Evolutionary conservation across 2,888 invertebrate species (phyloP).

Genomic region (Pyrocoelia pectoralis): DNA sequence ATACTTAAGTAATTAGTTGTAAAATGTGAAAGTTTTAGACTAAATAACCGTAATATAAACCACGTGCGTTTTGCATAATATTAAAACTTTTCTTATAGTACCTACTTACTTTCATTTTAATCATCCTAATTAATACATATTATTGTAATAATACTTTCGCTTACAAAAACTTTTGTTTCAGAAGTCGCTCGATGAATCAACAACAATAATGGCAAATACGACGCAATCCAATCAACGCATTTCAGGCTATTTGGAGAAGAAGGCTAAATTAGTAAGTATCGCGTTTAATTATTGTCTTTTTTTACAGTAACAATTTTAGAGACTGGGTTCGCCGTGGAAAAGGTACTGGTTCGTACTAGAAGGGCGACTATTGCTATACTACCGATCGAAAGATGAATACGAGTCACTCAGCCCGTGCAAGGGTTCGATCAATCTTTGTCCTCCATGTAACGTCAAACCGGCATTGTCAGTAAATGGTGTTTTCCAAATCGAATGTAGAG

Average conservation of each 20-base stretch:
- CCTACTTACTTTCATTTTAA: conserved; percentile 10
- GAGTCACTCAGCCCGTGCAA: conserved; percentile 62
- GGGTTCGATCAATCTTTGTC: conserved; percentile 63
- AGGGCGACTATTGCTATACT: conserved; percentile 63
- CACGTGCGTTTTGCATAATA: neutral
- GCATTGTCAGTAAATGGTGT: conserved; percentile 49
- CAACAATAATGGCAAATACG: conserved; percentile 21
- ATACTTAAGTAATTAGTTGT: neutral
- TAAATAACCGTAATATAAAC: neutral
- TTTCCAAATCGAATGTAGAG: conserved; percentile 60
- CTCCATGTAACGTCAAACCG: conserved; percentile 59
- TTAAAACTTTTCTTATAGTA: conserved; percentile 1
- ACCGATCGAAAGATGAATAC: conserved; percentile 63
- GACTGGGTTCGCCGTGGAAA: conserved; percentile 62
- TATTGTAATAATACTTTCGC: neutral
- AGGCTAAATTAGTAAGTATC: conserved; percentile 60
- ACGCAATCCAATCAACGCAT: conserved; percentile 48
- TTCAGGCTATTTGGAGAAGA: conserved; percentile 63
- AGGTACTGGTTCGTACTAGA: conserved; percentile 66
- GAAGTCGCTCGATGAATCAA: neutral
- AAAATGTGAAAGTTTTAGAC: conserved; percentile 1
- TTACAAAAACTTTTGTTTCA: conserved; percentile 7
- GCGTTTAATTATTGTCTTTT: neutral
- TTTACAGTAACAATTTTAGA: conserved; percentile 46
- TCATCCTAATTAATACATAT: neutral